These are phyloP conservation scores for Propithecus perrieri DNA, from an alignment of 2,797 vertebrate species.

Conservation along the genomic window DNA sequence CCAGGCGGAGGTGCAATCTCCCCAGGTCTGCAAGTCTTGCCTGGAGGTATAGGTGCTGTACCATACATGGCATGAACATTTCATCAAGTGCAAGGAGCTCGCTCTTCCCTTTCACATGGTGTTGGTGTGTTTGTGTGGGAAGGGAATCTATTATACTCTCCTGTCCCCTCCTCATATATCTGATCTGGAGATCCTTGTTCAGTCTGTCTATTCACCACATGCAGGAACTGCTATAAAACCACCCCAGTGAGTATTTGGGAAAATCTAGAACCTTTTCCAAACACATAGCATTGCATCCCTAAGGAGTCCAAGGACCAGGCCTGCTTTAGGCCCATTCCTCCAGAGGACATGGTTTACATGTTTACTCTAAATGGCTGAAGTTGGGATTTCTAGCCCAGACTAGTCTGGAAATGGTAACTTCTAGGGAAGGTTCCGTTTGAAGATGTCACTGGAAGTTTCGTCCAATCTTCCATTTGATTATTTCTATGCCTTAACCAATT, in stretches of 20 bases:
- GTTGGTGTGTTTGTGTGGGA: neutral
- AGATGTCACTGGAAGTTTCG: neutral
- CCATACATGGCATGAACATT: neutral
- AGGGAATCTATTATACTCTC: neutral
- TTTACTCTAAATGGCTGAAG: neutral
- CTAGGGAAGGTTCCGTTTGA: neutral
- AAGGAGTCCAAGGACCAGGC: neutral
- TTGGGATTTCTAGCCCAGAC: neutral
- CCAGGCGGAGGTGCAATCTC: neutral
- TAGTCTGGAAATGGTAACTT: neutral
- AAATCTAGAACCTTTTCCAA: neutral
- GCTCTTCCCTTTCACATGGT: neutral
- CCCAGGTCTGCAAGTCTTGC: neutral
- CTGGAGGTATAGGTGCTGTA: rapidly evolving
- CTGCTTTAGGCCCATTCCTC: neutral
- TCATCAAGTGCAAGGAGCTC: neutral
- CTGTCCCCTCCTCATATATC: neutral
- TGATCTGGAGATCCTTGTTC: neutral
- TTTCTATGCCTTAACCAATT: neutral
- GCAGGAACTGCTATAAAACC: neutral
- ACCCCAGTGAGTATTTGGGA: neutral
- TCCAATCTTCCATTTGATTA: neutral
- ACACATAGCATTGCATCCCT: neutral
- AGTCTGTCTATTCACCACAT: neutral
- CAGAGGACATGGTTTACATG: neutral